Percentiles rank a stretch among this genome's conserved stretches.
phyloP scores from a whole-genome alignment of 2,113 vertebrate genomes.

The Scomber japonicus region DNA sequence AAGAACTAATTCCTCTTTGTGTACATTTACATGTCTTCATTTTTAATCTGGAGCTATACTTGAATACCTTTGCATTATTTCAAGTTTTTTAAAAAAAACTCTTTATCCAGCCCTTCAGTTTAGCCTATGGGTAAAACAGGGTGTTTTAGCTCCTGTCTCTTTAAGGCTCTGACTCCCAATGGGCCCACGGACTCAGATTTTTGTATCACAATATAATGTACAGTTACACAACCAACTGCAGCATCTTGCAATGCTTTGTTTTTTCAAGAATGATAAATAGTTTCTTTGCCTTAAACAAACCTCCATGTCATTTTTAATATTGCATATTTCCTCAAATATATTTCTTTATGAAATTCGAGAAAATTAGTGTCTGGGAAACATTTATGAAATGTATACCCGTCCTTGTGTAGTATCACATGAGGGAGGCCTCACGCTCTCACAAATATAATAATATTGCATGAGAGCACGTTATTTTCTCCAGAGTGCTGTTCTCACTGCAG shows the following conservation, averaged over 20 bases:
- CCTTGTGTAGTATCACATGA: slow-evolving; percentile 1
- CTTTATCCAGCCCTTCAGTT: no score
- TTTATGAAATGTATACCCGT: neutral
- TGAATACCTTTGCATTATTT: no score
- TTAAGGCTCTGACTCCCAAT: no score
- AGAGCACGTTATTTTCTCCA: slow-evolving; percentile 56
- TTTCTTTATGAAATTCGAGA: slow-evolving; percentile 15
- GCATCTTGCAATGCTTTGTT: neutral
- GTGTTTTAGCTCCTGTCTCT: no score
- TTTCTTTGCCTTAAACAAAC: slow-evolving; percentile 4
- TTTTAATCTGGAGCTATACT: no score
- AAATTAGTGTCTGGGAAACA: slow-evolving; percentile 34
- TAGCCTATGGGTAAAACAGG: no score
- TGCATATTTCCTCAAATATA: neutral
- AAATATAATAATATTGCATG: slow-evolving; percentile 47
- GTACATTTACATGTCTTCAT: no score
- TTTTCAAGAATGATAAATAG: neutral
- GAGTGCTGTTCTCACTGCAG: slow-evolving; percentile 20
- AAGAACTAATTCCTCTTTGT: neutral
- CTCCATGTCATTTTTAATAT: neutral
- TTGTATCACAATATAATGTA: neutral
- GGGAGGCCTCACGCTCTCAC: slow-evolving; percentile 20
- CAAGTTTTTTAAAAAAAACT: no score
- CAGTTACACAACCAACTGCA: neutral
- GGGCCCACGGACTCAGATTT: no score